Conservation (phyloP, 2,888 invertebrate genomes). For the Nomada lathburiana region DNA sequence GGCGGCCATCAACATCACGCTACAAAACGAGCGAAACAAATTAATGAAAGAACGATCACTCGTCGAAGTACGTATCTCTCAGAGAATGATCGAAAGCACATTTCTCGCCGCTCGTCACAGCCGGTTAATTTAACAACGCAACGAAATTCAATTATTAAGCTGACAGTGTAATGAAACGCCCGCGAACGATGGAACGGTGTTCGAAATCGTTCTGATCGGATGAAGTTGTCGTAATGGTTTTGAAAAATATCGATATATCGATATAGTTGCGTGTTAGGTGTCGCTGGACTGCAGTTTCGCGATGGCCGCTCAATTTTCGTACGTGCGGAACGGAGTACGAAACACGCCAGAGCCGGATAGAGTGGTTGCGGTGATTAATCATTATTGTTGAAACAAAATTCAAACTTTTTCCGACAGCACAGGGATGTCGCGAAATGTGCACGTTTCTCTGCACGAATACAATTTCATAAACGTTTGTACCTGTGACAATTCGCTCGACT, state of each 20-base stretch:
- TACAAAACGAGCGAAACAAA: conserved; percentile 23
- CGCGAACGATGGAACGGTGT: conserved; percentile 9
- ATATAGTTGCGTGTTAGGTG: conserved; percentile 20
- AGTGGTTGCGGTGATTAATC: conserved; percentile 25
- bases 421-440: conserved; percentile 9
- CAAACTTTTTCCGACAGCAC: not conserved
- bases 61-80: conserved; percentile 6
- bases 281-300: conserved; percentile 19
- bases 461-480: conserved; percentile 65
- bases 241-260: conserved; percentile 22
- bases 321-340: conserved; percentile 6
- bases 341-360: not conserved
- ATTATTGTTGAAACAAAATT: conserved; percentile 17
- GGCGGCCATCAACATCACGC: conserved; percentile 16
- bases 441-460: conserved; percentile 20
- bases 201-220: conserved; percentile 14
- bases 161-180: not conserved
- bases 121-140: not conserved
- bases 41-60: not conserved
- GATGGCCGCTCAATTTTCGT: conserved; percentile 17
- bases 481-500: conserved; percentile 43
- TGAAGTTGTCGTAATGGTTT: conserved; percentile 10
- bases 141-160: conserved; percentile 16
- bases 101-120: not conserved
- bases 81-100: not conserved